A percentile compares a stretch with the other conserved stretches of the same genome.
phyloP scores from a whole-genome alignment of 2,888 invertebrate genomes.

The Oxytorus armatus region DNA sequence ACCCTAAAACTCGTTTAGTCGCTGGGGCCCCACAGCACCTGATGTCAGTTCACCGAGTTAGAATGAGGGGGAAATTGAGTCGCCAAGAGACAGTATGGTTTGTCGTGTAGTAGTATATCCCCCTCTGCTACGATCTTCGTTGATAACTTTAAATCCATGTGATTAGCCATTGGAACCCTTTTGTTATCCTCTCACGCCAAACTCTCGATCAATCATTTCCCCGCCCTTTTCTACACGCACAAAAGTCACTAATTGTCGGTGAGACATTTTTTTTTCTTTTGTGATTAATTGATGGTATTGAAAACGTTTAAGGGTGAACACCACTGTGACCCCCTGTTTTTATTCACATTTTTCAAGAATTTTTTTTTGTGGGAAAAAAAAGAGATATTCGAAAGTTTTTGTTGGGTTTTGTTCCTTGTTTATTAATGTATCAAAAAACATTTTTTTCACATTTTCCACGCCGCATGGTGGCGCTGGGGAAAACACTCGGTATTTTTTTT shows the following conservation, averaged over 20 bases:
- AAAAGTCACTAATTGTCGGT: slow-evolving; percentile 2
- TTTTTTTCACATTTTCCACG: too few species aligned
- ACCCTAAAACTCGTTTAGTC: slow-evolving; percentile 54
- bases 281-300: too few species aligned
- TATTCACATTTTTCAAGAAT: too few species aligned
- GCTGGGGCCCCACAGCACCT: slow-evolving; percentile 20
- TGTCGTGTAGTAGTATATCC: background rate
- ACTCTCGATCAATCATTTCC: slow-evolving; percentile 7
- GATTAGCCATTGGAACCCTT: background rate
- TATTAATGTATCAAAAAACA: too few species aligned
- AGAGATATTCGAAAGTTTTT: too few species aligned
- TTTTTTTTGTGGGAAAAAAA: too few species aligned
- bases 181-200: background rate
- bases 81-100: slow-evolving; percentile 43
- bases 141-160: slow-evolving; percentile 22
- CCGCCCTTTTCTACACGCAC: background rate
- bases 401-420: too few species aligned
- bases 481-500: too few species aligned
- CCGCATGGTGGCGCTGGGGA: too few species aligned
- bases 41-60: slow-evolving; percentile 48
- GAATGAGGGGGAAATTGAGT: slow-evolving; percentile 50
- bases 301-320: too few species aligned
- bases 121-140: slow-evolving; percentile 7
- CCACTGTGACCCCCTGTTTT: too few species aligned
- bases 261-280: background rate